Evolutionary conservation across 2,797 vertebrate species (phyloP).

Genomic region (Myotis daubentonii): DNA sequence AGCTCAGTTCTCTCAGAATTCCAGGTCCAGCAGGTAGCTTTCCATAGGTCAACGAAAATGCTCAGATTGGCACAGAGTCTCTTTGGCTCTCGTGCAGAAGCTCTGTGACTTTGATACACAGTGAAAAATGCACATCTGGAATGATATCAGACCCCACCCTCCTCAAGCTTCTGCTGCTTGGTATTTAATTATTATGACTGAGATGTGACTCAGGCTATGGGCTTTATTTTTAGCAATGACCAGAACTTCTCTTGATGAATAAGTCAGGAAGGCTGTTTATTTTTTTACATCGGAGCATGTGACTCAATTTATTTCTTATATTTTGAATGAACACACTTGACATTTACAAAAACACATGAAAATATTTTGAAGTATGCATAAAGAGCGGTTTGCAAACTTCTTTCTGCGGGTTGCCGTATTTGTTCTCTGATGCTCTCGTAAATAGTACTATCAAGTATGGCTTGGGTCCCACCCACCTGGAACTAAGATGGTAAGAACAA

Average conservation of each 20-base stretch:
- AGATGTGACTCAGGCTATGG: conserved; percentile 1
- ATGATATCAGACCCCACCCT: conserved; percentile 50
- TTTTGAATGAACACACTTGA: conserved; percentile 42
- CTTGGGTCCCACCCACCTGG: neutral
- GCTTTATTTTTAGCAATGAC: conserved; percentile 54
- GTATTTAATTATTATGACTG: conserved; percentile 71
- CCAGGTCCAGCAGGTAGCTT: conserved; percentile 26
- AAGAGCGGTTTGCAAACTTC: neutral
- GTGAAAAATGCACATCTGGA: conserved; percentile 10
- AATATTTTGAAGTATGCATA: neutral
- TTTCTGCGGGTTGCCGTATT: neutral
- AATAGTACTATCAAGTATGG: neutral
- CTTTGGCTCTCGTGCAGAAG: neutral
- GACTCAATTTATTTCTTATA: conserved; percentile 58
- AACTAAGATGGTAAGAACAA: neutral
- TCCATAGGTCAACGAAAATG: neutral
- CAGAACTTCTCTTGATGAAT: conserved; percentile 51
- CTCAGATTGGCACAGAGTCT: neutral
- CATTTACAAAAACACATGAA: conserved; percentile 43
- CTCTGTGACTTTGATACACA: conserved; percentile 1
- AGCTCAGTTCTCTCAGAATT: conserved; percentile 37
- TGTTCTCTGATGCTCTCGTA: neutral
- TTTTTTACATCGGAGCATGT: conserved; percentile 21
- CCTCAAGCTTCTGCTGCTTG: conserved; percentile 19
- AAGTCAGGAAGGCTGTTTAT: conserved; percentile 35